Evolutionary conservation across 1,140 invertebrate species (phyloP), one percentile per base, ranked within the genome.

Genomic region (Asbolus verrucosus): DNA sequence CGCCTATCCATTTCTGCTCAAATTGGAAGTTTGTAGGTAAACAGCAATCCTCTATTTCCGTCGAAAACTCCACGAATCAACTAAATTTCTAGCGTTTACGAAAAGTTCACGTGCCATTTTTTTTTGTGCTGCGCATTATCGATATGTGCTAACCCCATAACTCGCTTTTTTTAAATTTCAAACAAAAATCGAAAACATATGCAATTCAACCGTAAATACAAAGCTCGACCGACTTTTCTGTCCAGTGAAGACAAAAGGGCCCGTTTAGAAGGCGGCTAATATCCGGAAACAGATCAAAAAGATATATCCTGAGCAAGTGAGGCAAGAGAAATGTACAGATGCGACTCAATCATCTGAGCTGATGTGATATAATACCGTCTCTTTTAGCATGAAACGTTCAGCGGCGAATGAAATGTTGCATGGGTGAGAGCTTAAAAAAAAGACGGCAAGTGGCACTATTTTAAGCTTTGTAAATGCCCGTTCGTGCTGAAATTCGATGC

Each of bases 251-350:
- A 50, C 43, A 50, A 50, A 50, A 50, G 43, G 13, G 16, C 15
- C n/a, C 43, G 43, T 50, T 50, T 50, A 50, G 43, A 50, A 50
- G 43, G 43, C 43, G 43, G 43, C 43, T 50, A 50, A 50, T 50
- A 50, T 50, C 43, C 43, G 43, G 43, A 50, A 50, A 50, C 43
- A 50, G 43, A 50, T 50, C 43, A 50, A 50, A 50, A 50, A 50
- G 43, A 50, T 50, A 54, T 69, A 31, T 33, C 16, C 13, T 16
- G 31, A 60, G n/a, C 11, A 67, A 39, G 65, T 50, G 43, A 50
- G 43, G 43, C 43, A 50, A 21, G 16, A 18, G 43, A 50, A 50
- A 50, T 50, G 43, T 50, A 50, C 43, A 50, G 43, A 50, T 50
- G 43, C 43, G 38, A 30, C 43, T 41, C 31, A 39, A 38, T 72